Percentiles rank a stretch among this genome's conserved stretches.
These are phyloP conservation scores for Galagoides demidoff DNA, from an alignment of 2,797 vertebrate species.

Conservation along the genomic window DNA sequence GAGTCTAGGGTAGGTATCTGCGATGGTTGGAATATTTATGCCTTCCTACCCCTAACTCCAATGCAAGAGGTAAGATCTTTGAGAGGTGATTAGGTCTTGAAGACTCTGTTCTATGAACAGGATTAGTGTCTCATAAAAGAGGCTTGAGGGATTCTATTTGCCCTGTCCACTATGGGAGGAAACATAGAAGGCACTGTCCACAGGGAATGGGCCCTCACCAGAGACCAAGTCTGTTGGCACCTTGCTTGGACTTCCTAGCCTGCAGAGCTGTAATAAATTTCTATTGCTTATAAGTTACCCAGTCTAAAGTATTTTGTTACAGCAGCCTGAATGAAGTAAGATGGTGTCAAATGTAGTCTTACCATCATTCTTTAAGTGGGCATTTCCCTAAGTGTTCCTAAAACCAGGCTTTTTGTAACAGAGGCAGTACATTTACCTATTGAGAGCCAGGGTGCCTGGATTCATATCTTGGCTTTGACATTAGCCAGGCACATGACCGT, in stretches of 20 bases:
- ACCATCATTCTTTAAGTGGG: not conserved
- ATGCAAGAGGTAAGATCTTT: not conserved
- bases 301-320: not conserved
- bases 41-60: not conserved
- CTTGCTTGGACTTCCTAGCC: not conserved
- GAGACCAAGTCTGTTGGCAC: not conserved
- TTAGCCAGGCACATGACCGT: not conserved
- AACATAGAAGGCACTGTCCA: not conserved
- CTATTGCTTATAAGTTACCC: not conserved
- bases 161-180: not conserved
- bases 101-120: not conserved
- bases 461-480: constrained; percentile 40
- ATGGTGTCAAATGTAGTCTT: not conserved
- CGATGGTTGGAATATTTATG: not conserved
- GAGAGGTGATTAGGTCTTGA: not conserved
- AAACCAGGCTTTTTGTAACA: not conserved
- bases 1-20: not conserved
- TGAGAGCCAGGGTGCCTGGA: not conserved
- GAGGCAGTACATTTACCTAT: not conserved
- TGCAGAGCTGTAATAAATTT: not conserved
- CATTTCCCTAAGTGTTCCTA: not conserved
- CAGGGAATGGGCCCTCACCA: not conserved
- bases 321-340: not conserved
- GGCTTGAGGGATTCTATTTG: not conserved
- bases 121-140: not conserved